These are phyloP conservation scores for Cassiopea andromeda DNA, from an alignment of 30 jellyfish, hydroid and myxozoan species.

Conservation along the genomic window DNA sequence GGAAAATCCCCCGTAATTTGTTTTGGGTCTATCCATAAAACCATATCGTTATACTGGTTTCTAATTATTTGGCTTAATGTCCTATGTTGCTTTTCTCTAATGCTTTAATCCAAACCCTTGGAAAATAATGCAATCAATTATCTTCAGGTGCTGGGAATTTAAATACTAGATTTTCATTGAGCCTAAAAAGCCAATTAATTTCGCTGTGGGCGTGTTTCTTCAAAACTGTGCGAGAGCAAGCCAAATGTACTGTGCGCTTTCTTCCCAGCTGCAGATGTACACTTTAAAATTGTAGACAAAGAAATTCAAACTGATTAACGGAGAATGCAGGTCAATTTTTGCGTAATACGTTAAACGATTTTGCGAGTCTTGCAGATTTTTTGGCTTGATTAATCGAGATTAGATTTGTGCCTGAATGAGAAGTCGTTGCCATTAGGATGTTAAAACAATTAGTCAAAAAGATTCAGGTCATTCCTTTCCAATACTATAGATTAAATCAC, in stretches of 20 bases:
- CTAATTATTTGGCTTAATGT: background rate
- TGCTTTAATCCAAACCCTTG: background rate
- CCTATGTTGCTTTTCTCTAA: background rate
- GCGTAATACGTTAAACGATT: background rate
- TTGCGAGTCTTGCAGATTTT: background rate
- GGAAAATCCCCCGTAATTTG: too few relatives aligned
- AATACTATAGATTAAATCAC: too few relatives aligned
- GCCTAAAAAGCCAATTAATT: slow-evolving; percentile 6
- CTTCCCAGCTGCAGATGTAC: background rate
- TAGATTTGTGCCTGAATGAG: too few relatives aligned
- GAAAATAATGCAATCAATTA: background rate
- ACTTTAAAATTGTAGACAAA: background rate
- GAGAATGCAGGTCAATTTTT: background rate
- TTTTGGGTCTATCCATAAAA: too few relatives aligned
- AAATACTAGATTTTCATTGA: background rate
- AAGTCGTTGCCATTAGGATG: too few relatives aligned
- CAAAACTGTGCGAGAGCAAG: background rate
- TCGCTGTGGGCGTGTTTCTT: slow-evolving; percentile 10
- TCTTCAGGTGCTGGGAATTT: background rate
- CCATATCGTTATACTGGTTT: too few relatives aligned
- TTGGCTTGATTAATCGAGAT: too few relatives aligned
- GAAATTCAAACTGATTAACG: background rate
- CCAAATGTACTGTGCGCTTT: background rate
- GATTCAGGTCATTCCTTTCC: too few relatives aligned
- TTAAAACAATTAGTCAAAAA: too few relatives aligned